Evolutionary conservation across 2,797 vertebrate genomes (phyloP).

Genomic region (Ctenosaura bakeri): DNA sequence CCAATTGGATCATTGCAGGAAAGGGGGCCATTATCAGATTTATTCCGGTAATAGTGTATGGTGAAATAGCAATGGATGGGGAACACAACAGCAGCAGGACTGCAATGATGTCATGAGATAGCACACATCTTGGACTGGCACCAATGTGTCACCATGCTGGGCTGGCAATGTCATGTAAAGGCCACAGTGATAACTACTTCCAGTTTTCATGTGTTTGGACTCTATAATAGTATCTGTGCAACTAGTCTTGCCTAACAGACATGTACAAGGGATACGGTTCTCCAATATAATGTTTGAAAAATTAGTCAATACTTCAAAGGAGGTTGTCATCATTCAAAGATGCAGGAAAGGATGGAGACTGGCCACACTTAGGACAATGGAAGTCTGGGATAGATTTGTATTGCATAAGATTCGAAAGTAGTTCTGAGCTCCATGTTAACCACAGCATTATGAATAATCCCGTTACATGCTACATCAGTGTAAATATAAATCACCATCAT

Average conservation of each 20-base stretch:
- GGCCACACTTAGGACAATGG: background rate
- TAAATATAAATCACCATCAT: background rate
- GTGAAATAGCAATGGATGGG: too few species aligned
- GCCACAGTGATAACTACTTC: too few species aligned
- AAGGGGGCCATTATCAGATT: too few species aligned
- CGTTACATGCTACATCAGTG: background rate
- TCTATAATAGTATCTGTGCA: background rate
- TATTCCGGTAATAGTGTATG: too few species aligned
- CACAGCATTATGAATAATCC: constrained; percentile 26
- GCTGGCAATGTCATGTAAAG: too few species aligned
- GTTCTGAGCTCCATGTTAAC: constrained; percentile 1
- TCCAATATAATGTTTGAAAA: background rate
- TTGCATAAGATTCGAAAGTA: constrained; percentile 12
- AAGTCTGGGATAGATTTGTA: constrained; percentile 5
- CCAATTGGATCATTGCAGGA: too few species aligned
- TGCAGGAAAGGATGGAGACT: constrained; percentile 3
- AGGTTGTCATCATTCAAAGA: background rate
- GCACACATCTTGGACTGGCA: too few species aligned
- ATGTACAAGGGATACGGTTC: background rate
- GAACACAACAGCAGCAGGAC: too few species aligned
- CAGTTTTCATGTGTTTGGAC: background rate
- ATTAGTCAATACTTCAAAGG: background rate
- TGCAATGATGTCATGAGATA: too few species aligned
- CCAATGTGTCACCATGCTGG: too few species aligned
- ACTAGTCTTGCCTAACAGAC: background rate